These are phyloP conservation scores for Drosophila pectinifera DNA, from an alignment of 1,140 invertebrate genomes.

Conservation along the genomic window DNA sequence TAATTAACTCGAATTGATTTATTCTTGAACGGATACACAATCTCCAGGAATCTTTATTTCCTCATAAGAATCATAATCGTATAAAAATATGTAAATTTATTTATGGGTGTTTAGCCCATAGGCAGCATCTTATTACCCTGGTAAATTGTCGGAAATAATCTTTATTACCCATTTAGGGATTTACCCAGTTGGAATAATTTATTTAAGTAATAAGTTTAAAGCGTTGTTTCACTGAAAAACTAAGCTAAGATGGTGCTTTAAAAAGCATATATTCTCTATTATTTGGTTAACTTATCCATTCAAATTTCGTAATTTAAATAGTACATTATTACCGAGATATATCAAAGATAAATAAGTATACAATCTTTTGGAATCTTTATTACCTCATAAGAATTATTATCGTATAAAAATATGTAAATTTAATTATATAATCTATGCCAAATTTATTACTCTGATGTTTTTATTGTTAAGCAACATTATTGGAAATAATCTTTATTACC, in stretches of 20 bases:
- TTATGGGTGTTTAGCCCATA: background rate
- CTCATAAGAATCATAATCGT: too few species aligned
- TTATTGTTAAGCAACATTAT: too few species aligned
- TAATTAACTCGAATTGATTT: background rate
- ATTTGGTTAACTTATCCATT: too few species aligned
- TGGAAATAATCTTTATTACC: conserved; percentile 9
- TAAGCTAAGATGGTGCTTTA: too few species aligned
- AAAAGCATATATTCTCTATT: too few species aligned
- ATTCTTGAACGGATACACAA: background rate
- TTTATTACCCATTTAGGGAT: conserved; percentile 4
- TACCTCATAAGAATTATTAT: too few species aligned
- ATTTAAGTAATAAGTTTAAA: background rate
- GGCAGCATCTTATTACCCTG: background rate
- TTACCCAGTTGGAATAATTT: background rate
- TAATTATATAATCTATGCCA: background rate
- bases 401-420: background rate
- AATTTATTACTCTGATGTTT: background rate
- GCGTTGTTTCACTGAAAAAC: too few species aligned
- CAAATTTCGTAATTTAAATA: too few species aligned
- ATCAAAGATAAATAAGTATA: too few species aligned
- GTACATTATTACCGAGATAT: too few species aligned
- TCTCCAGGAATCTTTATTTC: conserved; percentile 5
- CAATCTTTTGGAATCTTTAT: conserved; percentile 5
- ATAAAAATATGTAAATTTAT: background rate
- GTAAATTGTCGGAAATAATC: background rate